These are phyloP conservation scores for Cynaeus angustus DNA, from an alignment of 2,888 invertebrate genomes.

Conservation along the genomic window DNA sequence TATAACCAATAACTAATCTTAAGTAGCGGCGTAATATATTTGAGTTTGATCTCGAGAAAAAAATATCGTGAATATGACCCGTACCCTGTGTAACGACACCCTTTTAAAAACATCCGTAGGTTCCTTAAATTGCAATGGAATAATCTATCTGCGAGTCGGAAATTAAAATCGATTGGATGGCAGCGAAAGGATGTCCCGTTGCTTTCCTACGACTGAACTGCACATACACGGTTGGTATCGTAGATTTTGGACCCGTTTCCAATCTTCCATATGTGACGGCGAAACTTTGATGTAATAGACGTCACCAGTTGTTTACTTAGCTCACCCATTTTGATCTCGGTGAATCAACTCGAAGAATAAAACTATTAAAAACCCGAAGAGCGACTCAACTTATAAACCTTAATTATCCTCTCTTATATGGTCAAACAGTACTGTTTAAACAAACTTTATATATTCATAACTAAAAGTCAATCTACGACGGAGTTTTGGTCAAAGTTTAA, in stretches of 20 bases:
- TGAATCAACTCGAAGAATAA: conserved; percentile 4
- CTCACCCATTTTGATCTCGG: conserved; percentile 49
- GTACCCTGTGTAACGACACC: not conserved
- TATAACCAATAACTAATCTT: conserved; percentile 31
- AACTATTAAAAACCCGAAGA: conserved; percentile 10
- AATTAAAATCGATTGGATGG: conserved; percentile 63
- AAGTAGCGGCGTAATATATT: conserved; percentile 8
- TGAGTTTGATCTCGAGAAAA: conserved; percentile 21
- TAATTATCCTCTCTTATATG: conserved; percentile 4
- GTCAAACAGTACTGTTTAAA: conserved; percentile 3
- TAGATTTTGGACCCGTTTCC: conserved; percentile 52
- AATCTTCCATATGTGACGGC: conserved; percentile 62
- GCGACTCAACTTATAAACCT: not conserved
- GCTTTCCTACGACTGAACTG: conserved; percentile 54
- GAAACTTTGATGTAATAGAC: conserved; percentile 63
- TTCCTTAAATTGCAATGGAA: conserved; percentile 55
- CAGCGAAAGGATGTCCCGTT: conserved; percentile 55
- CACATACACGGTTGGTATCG: conserved; percentile 29
- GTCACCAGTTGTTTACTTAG: conserved; percentile 61
- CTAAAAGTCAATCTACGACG: conserved; percentile 22
- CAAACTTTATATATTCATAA: conserved; percentile 19
- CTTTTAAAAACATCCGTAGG: conserved; percentile 52
- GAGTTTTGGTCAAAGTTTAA: conserved; percentile 31
- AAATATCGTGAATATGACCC: not conserved
- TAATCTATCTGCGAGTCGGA: conserved; percentile 61